Evolutionary conservation across 2,888 invertebrate genomes (phyloP).

Genomic region (Liodrosophila aerea): DNA sequence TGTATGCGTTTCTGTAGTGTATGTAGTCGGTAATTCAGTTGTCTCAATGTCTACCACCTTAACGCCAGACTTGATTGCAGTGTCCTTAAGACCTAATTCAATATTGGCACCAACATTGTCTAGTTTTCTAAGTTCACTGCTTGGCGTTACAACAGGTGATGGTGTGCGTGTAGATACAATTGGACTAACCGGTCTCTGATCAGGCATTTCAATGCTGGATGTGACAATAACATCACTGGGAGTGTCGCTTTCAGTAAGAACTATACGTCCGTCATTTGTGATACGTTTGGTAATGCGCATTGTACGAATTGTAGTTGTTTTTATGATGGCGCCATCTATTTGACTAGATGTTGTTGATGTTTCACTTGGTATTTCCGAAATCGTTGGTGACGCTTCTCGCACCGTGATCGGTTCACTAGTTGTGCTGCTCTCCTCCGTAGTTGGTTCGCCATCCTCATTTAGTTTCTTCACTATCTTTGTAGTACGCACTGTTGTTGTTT

Average conservation of each 20-base stretch:
- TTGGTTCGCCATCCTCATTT: slow-evolving; percentile 67
- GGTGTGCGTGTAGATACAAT: slow-evolving; percentile 32
- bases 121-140: slow-evolving; percentile 30
- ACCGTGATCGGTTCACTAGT: slow-evolving; percentile 67
- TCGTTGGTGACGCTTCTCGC: slow-evolving; percentile 62
- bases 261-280: slow-evolving; percentile 75
- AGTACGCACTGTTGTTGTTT: slow-evolving; percentile 80
- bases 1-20: slow-evolving; percentile 10
- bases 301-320: slow-evolving; percentile 80
- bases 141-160: slow-evolving; percentile 43
- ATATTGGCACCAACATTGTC: slow-evolving; percentile 59
- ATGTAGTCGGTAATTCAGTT: slow-evolving; percentile 44
- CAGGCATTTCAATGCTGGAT: slow-evolving; percentile 78
- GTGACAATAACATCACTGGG: slow-evolving; percentile 75
- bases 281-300: slow-evolving; percentile 78
- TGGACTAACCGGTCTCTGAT: slow-evolving; percentile 61
- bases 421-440: slow-evolving; percentile 61
- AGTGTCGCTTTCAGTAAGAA: slow-evolving; percentile 70
- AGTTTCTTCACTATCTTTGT: slow-evolving; percentile 78
- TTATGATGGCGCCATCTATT: slow-evolving; percentile 76
- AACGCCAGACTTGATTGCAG: slow-evolving; percentile 50
- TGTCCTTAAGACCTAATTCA: slow-evolving; percentile 48
- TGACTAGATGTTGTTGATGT: slow-evolving; percentile 69
- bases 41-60: slow-evolving; percentile 75
- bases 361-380: slow-evolving; percentile 63